Evolutionary conservation across 2,888 invertebrate genomes (phyloP).

Genomic region (Cantharis nigra): DNA sequence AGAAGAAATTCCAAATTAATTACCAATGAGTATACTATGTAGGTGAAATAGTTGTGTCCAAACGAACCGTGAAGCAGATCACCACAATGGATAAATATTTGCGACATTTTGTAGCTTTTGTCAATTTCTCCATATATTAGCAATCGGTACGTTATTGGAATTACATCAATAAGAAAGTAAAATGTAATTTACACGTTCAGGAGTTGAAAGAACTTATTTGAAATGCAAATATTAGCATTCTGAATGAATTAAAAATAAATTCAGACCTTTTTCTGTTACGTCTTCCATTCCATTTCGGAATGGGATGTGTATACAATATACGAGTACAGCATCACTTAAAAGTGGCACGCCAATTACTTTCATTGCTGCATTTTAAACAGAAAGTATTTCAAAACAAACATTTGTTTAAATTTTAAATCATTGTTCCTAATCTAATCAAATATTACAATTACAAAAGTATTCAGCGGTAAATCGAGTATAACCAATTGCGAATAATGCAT

Average conservation of each 20-base stretch:
- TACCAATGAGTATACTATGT: background rate
- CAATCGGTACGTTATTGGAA: background rate
- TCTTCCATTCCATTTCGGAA: background rate
- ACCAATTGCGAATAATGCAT: conserved; percentile 2
- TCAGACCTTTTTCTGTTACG: background rate
- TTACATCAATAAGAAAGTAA: background rate
- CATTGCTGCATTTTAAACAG: background rate
- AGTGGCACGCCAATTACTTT: background rate
- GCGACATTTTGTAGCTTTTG: background rate
- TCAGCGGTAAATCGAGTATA: background rate
- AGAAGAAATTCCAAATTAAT: background rate
- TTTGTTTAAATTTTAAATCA: background rate
- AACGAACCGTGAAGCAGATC: background rate
- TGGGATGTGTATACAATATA: background rate
- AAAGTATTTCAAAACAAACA: background rate
- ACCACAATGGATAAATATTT: background rate
- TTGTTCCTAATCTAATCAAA: conserved; percentile 2
- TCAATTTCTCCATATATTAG: background rate
- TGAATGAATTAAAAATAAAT: background rate
- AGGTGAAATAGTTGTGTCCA: background rate
- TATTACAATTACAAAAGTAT: background rate
- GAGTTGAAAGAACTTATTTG: background rate
- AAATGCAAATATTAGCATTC: background rate
- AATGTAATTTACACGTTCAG: background rate
- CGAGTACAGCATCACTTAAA: background rate